Conservation (phyloP, 2,888 invertebrate species). For the Graphium colonna region DNA sequence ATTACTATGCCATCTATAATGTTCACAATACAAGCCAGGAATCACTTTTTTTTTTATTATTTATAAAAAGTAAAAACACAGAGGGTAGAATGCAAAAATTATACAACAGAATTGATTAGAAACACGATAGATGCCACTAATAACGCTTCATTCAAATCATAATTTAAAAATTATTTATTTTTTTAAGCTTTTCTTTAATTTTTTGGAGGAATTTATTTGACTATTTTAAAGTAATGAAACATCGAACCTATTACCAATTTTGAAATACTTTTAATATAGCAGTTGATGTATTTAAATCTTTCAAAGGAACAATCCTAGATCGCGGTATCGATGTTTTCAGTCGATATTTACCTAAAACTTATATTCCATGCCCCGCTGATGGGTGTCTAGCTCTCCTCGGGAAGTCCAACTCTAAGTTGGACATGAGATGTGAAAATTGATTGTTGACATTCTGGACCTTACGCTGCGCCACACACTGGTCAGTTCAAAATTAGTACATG, state of each 20-base stretch:
- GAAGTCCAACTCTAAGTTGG: constrained; percentile 43
- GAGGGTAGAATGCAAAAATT: constrained; percentile 1
- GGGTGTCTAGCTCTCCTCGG: constrained; percentile 69
- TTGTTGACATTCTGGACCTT: constrained; percentile 28
- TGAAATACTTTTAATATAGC: no score
- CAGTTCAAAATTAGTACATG: constrained; percentile 14
- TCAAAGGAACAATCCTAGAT: no score
- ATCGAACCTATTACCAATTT: no score
- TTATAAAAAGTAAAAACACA: background rate
- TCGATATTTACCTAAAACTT: constrained; percentile 16
- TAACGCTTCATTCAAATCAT: background rate
- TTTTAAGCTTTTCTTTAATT: no score
- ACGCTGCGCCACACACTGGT: constrained; percentile 1
- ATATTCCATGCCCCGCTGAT: fast-evolving
- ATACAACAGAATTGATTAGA: background rate
- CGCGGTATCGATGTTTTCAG: constrained; percentile 39
- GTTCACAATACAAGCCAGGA: no score
- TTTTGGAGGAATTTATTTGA: no score
- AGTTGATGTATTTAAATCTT: no score
- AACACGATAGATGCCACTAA: constrained; percentile 15
- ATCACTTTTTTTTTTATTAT: no score
- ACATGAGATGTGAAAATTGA: constrained; percentile 36
- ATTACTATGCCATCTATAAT: background rate
- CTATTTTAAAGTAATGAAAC: no score
- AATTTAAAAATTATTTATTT: no score